Evolutionary conservation across 1,140 invertebrate genomes (phyloP), one percentile per base, ranked within the genome.

Genomic region (Aphelinus atriplicis): DNA sequence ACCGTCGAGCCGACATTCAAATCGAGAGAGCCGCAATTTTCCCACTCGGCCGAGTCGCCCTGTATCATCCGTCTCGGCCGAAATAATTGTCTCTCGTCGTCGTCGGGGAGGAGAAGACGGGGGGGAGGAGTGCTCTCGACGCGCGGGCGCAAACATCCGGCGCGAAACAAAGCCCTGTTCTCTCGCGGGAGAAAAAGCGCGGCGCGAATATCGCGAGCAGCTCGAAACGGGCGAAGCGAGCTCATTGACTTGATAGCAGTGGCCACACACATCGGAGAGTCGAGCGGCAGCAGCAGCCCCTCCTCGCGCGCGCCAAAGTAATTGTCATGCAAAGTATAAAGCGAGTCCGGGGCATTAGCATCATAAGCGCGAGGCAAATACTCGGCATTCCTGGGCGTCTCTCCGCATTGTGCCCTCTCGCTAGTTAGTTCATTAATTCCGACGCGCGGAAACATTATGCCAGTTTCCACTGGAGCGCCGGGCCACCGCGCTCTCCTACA

Each of bases 391-490:
- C 72, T 76, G 71, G 62, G 78, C 77, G 79, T 80, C 80, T 78
- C 73, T 73, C 75, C 60, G 75, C 78, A 83, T 84, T 83, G 82
- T 86, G 73, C 79, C 78, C 26, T 7, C 9, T 9, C 80, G 77
- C 81, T 83, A 82, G 81, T 85, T 85, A 86, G 81, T 84, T 85
- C 83, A 86, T 86, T 86, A 86, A 84, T 86, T 85, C 81, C 75
- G 71, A 73, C 74, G 55, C 66, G 72, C 70, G 71, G 76, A 78
- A 76, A 78, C 77, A 73, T 78, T 78, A 79, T 74, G 73, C 77
- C 26, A 26, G 75, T 79, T 61, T 53, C 6, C 45, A 51, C 2
- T 45, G 4, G 42, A 43, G 51, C n/a, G 65, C 51, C 26, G 26
- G 26, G 26, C 26, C 26, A 0, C 26, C 26, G 26, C 26, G 26